A percentile compares a stretch with the other conserved stretches of the same genome.
These are phyloP conservation scores for Seira musarum DNA, from an alignment of 2,888 invertebrate genomes.

Conservation along the genomic window DNA sequence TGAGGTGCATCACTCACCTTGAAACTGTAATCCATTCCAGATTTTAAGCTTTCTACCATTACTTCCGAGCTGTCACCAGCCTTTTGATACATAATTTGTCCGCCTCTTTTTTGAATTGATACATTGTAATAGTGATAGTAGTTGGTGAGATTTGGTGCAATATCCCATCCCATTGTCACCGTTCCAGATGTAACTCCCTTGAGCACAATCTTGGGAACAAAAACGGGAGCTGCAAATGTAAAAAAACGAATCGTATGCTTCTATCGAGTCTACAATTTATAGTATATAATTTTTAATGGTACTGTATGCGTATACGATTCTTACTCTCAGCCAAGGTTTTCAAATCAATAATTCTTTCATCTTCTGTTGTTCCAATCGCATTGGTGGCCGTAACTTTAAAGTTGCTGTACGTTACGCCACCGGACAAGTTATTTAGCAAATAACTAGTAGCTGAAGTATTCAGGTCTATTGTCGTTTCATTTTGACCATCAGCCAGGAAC, in stretches of 20 bases:
- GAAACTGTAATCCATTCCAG: constrained; percentile 86
- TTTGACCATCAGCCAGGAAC: constrained; percentile 29
- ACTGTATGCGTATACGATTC: background rate
- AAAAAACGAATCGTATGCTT: constrained; percentile 47
- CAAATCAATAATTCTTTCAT: constrained; percentile 75
- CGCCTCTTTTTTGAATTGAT: constrained; percentile 32
- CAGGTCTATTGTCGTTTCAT: constrained; percentile 35
- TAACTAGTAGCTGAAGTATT: constrained; percentile 14
- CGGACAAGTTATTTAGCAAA: constrained; percentile 79
- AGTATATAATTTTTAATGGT: no score
- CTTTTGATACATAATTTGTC: constrained; percentile 15
- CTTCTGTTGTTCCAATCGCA: constrained; percentile 77
- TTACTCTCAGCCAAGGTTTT: constrained; percentile 78
- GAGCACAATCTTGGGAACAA: constrained; percentile 84
- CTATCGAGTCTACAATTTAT: no score
- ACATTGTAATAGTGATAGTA: constrained; percentile 68
- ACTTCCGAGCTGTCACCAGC: constrained; percentile 77
- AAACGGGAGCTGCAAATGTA: constrained; percentile 78
- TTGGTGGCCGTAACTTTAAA: constrained; percentile 81
- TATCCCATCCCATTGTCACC: constrained; percentile 85
- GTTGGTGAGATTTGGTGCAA: constrained; percentile 60
- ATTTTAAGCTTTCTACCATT: constrained; percentile 84
- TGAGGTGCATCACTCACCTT: constrained; percentile 77
- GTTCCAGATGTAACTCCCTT: constrained; percentile 82
- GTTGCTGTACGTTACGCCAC: constrained; percentile 78